Evolutionary conservation across 2,888 invertebrate genomes (phyloP), one percentile per base, ranked within the genome.

Genomic region (Cenopis cana): DNA sequence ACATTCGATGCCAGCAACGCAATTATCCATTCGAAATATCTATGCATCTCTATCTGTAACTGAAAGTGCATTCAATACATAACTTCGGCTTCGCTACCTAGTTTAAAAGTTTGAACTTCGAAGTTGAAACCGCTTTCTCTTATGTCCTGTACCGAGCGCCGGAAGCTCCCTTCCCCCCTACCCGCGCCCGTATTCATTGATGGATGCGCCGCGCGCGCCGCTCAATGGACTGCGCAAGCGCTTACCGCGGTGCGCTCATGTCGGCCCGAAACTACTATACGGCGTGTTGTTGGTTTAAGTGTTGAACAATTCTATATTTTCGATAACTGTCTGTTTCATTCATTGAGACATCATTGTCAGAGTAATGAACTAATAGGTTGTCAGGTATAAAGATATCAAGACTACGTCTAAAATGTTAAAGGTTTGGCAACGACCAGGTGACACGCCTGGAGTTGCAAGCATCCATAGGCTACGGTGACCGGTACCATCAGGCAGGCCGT

Each of bases 201-300:
- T 75, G 74, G 74, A 74, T 74, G 74, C 75, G 59, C 71, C 72
- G 24, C 24, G 24, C 24, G 69, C 73, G 65, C 74, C 73, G 76
- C 68, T 77, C 77, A 76, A 78, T 75, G 76, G 74, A 57, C 69
- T 69, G 69, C 62, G 74, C 69, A 74, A 61, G 65, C 65, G 70
- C 69, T 41, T 6, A 52, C 20, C 54, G 54, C 24, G 9, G 14
- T 57, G 24, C 17, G 41, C 50, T 41, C 11, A 2, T 52, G n/a
- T 50, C 54, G 24, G 54, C 24, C 2, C 24, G 6, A 38, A 18
- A n/a, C 36, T 17, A 10, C 33, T 29, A 33, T 33, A 33, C 20
- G 24, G 46, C n/a, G 46, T 17, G 17, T n/a, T 18, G 2, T 5
- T 33, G 33, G 8, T 33, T 54, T 64, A 24, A n/a, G 54, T 38